These are phyloP conservation scores for Trypoxylon attenuatum DNA, from an alignment of 2,888 invertebrate species.

Conservation along the genomic window DNA sequence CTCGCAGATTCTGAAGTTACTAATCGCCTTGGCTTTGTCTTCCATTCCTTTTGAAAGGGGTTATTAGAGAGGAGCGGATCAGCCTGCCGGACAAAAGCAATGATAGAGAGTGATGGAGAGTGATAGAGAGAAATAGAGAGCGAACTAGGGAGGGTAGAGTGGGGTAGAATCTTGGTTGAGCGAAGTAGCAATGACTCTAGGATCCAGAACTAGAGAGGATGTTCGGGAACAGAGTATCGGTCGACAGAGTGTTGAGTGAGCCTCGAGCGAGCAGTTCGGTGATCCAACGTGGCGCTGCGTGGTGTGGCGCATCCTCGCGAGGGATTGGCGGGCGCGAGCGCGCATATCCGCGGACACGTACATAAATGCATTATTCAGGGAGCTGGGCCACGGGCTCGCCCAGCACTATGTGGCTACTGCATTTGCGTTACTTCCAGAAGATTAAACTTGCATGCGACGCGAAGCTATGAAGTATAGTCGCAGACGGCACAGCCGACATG, in stretches of 20 bases:
- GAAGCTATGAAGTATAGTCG: constrained; percentile 66
- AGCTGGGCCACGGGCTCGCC: constrained; percentile 13
- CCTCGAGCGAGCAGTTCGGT: too few species aligned
- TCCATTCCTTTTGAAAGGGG: neutral
- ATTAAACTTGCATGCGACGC: constrained; percentile 72
- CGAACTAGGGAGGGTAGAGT: too few species aligned
- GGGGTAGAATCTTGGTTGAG: too few species aligned
- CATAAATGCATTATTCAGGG: constrained; percentile 66
- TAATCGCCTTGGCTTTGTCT: neutral
- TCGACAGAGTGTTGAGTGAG: too few species aligned
- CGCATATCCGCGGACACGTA: constrained; percentile 58
- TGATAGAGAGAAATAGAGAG: neutral
- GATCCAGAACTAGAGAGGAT: too few species aligned
- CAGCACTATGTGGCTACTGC: constrained; percentile 48
- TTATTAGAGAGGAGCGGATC: neutral
- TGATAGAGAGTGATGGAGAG: too few species aligned
- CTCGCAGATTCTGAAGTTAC: too few species aligned
- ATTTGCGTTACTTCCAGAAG: constrained; percentile 73
- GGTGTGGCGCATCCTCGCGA: constrained; percentile 52
- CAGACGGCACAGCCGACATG: constrained; percentile 64
- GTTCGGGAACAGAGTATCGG: too few species aligned
- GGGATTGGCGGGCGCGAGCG: constrained; percentile 48
- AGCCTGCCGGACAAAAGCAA: neutral
- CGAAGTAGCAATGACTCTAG: too few species aligned
- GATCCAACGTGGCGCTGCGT: constrained; percentile 43